Evolutionary conservation across 2,888 invertebrate genomes (phyloP), one percentile per base, ranked within the genome.

Genomic region (Sussaba pulchella): DNA sequence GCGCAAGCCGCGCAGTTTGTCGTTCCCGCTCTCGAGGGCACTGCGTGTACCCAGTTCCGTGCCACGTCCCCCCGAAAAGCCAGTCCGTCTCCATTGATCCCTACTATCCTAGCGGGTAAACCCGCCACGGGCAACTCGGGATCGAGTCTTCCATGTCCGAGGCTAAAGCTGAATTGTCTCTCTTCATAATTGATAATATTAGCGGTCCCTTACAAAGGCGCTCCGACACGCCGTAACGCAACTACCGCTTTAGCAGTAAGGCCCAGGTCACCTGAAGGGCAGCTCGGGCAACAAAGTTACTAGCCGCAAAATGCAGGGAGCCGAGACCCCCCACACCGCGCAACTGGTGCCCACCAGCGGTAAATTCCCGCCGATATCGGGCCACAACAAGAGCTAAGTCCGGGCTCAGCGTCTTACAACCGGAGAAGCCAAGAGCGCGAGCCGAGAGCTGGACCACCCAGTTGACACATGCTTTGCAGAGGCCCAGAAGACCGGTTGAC

Each of bases 71-170:
- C 12, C 43, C 12, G n/a, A 4, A n/a, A n/a, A 43, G 2, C 43
- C n/a, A 1, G n/a, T 10, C 43, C 43, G n/a, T n/a, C n/a, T 0
- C 43, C 43, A 10, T 50, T 21, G 14, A 14, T 52, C 54, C 19
- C 36, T 14, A 2, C 2, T 1, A 43, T 47, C 19, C 12, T 41
- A 47, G 64, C 64, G 66, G 64, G 63, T 36, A 26, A 57, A 31
- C 57, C 71, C 63, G 77, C 57, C 39, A 66, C 67, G 72, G 66
- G 19, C 10, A 39, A 26, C 19, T 50, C 45, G 59, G 72, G 66
- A 31, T 41, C 72, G 19, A 59, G n/a, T 66, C 57, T 24, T 45
- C 67, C 66, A 26, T 36, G 26, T 66, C 72, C 78, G 78, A 72
- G 72, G 78, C 78, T 47, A 6, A 5, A 6, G 31, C 6, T 31